Percentiles rank a stretch among this genome's conserved stretches.
Conservation (phyloP, 2,113 vertebrate species). For the Tringa solitaria region DNA sequence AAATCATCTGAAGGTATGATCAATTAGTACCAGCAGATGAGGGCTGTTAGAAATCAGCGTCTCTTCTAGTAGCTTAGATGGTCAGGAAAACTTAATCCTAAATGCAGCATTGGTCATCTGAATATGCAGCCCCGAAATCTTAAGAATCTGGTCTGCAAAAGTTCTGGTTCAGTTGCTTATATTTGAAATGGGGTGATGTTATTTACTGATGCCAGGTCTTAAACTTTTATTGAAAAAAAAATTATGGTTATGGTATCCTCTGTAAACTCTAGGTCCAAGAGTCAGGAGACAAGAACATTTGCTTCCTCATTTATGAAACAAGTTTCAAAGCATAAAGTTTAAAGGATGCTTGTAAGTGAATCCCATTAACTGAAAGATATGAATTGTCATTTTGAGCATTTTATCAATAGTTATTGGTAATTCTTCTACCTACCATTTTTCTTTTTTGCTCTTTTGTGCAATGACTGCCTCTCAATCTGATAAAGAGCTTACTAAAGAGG, state of each 20-base stretch:
- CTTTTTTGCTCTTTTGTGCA: background rate
- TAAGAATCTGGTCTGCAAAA: background rate
- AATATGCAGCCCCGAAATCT: background rate
- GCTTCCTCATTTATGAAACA: background rate
- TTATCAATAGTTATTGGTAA: background rate
- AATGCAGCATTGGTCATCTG: background rate
- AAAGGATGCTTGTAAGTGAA: background rate
- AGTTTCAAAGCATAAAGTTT: background rate
- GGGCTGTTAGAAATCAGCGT: background rate
- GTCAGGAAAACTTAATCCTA: background rate
- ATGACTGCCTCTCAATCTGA: background rate
- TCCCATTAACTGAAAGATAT: background rate
- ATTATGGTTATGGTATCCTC: background rate
- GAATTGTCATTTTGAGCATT: background rate
- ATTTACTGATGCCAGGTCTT: background rate
- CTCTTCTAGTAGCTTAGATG: background rate
- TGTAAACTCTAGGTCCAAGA: background rate
- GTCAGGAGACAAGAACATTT: background rate
- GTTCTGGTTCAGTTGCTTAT: background rate
- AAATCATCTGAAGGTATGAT: background rate
- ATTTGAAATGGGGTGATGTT: background rate
- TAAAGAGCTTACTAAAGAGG: background rate
- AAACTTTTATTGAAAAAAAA: background rate
- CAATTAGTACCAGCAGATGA: background rate
- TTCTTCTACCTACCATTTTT: background rate